Evolutionary conservation across 2,113 vertebrate genomes (phyloP).

Genomic region (Nycticebus coucang): DNA sequence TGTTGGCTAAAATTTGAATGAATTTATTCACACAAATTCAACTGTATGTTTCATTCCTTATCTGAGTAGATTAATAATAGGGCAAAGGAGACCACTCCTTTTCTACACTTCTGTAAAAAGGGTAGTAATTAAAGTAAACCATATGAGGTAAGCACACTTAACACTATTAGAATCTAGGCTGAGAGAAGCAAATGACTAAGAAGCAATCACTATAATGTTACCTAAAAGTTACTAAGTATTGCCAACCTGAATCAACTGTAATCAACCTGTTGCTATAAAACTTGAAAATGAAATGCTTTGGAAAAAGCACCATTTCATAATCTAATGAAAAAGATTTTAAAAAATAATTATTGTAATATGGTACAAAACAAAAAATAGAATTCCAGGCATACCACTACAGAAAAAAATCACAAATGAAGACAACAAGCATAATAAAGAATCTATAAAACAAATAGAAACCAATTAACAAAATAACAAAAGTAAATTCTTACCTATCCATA

Average conservation of each 20-base stretch:
- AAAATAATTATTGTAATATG: slow-evolving; percentile 2
- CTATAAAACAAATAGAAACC: not conserved
- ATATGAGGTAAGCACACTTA: not conserved
- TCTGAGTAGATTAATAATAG: not conserved
- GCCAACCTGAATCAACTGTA: not conserved
- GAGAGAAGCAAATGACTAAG: slow-evolving; percentile 11
- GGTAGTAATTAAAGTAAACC: slow-evolving; percentile 12
- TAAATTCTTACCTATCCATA: not conserved
- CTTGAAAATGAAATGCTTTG: slow-evolving; percentile 15
- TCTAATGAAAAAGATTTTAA: not conserved
- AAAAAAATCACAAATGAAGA: not conserved
- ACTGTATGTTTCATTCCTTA: not conserved
- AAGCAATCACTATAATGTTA: not conserved
- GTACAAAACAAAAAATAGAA: not conserved
- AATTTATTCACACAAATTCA: slow-evolving; percentile 6
- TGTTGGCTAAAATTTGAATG: not conserved
- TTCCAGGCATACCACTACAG: not conserved
- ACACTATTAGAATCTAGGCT: not conserved
- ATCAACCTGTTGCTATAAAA: not conserved
- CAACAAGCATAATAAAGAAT: not conserved
- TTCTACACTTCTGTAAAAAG: not conserved
- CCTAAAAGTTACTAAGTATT: not conserved
- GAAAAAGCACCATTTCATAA: not conserved
- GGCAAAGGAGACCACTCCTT: not conserved
- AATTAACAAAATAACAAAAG: not conserved